Base-by-base conservation (phyloP, 2,888 invertebrate genomes). In the Neoaliturus tenellus region DNA sequence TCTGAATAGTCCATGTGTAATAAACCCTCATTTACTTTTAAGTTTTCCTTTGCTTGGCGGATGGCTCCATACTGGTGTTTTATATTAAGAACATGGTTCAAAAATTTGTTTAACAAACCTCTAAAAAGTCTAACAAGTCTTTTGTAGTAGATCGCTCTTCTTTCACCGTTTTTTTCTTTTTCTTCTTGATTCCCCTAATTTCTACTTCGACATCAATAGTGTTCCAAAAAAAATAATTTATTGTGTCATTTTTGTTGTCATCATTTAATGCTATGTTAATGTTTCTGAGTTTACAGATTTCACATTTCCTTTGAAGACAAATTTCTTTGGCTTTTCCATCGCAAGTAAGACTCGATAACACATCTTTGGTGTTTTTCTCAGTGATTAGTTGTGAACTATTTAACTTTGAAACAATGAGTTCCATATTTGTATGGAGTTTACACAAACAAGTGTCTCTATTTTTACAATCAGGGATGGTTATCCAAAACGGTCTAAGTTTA, bases 1-100 rank as follows among this genome's bases (percentile, higher is more conserved):
- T 69, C 67, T 41, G 69, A 80, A 33, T 25, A 80, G 25, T 80
- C 80, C n/a, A 80, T 80, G 58, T 80, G 80, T 33, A 80, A 14
- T 25, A 80, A 58, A 33, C 20, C 35, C 12, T 81, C 81, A 81
- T 69, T 81, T 44, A 17, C 33, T 33, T 12, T 35, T 31, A 69
- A 23, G 44, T 62, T 62, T 81, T 33, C 20, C 41, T 81, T 80
- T 23, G 25, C 25, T 39, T 81, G 23, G 23, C 6, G 10, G 10
- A 35, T 69, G 12, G 20, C 69, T 48, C 25, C 31, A 69, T 81
- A 69, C 48, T 81, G 81, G 28, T 81, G 81, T 33, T 17, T 33
- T 35, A 81, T 81, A 25, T 81, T 69, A 33, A 31, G 28, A 12
- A 20, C 28, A 20, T 41, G 69, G 44, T 44, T 69, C 69, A 80